Evolutionary conservation across 2,113 vertebrate genomes (phyloP).

Genomic region (Dipodomys ordii): DNA sequence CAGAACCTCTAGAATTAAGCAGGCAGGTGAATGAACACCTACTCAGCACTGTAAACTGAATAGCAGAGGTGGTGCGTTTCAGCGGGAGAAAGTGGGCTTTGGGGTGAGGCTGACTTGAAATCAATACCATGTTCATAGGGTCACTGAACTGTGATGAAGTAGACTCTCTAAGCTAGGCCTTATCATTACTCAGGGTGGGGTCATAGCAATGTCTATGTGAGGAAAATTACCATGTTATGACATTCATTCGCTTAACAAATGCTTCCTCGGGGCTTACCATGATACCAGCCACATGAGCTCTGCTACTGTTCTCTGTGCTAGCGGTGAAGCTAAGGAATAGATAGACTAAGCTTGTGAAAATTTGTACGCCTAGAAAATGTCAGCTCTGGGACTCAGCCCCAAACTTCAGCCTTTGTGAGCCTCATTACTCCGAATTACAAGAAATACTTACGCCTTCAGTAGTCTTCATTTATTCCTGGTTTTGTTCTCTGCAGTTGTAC

Average conservation of each 20-base stretch:
- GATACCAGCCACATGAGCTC: background rate
- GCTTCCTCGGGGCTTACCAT: background rate
- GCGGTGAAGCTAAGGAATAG: background rate
- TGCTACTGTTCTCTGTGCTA: background rate
- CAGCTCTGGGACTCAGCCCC: background rate
- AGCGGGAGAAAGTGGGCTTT: background rate
- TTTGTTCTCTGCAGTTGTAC: background rate
- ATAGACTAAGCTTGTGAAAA: background rate
- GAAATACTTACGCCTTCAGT: fast-evolving
- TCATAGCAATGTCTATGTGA: background rate
- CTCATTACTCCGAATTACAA: background rate
- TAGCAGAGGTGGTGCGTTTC: background rate
- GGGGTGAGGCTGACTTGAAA: background rate
- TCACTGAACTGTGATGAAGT: background rate
- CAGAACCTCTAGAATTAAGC: background rate
- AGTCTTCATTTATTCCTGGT: background rate
- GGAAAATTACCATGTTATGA: background rate
- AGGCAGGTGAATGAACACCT: background rate
- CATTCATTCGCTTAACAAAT: background rate
- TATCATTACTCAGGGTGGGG: no score
- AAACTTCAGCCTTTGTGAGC: no score
- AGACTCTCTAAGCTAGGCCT: background rate
- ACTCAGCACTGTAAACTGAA: background rate
- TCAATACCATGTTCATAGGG: background rate
- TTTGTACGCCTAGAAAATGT: no score